phyloP scores from a whole-genome alignment of 2,888 invertebrate species.

The Vesta saturnalis region DNA sequence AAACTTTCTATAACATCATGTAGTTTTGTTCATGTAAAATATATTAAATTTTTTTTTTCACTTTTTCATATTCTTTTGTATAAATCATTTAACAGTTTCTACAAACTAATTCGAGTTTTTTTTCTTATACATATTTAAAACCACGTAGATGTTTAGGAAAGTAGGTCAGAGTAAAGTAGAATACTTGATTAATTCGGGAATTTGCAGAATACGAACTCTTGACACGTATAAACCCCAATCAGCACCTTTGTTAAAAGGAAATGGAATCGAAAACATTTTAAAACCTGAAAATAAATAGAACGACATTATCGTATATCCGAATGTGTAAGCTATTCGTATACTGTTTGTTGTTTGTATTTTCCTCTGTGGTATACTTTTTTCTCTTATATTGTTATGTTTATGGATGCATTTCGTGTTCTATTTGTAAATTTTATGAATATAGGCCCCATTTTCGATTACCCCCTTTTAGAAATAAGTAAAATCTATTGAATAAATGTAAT shows the following conservation, averaged over 20 bases:
- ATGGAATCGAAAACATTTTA: constrained; percentile 34
- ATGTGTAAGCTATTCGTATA: constrained; percentile 24
- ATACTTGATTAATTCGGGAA: constrained; percentile 32
- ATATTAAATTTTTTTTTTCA: neutral
- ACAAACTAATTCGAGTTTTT: neutral
- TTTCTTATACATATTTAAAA: constrained; percentile 23
- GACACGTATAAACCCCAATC: constrained; percentile 26
- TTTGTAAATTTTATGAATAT: constrained; percentile 35
- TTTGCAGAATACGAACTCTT: constrained; percentile 24
- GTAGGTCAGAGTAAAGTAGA: constrained; percentile 17
- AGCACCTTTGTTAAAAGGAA: constrained; percentile 31
- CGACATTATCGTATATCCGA: constrained; percentile 34
- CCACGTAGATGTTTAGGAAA: constrained; percentile 11
- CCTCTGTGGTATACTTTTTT: constrained; percentile 27
- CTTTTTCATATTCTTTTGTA: neutral
- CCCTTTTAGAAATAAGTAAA: constrained; percentile 21
- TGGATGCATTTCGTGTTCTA: constrained; percentile 25
- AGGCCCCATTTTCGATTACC: constrained; percentile 26
- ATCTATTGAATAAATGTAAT: constrained; percentile 11
- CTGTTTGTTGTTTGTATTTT: constrained; percentile 32
- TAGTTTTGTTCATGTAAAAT: neutral
- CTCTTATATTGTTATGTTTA: constrained; percentile 28
- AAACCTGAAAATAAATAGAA: constrained; percentile 33
- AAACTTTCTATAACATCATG: constrained; percentile 1
- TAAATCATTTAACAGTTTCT: neutral